Conservation (phyloP, 2,113 vertebrate genomes). For the Oriolus oriolus region DNA sequence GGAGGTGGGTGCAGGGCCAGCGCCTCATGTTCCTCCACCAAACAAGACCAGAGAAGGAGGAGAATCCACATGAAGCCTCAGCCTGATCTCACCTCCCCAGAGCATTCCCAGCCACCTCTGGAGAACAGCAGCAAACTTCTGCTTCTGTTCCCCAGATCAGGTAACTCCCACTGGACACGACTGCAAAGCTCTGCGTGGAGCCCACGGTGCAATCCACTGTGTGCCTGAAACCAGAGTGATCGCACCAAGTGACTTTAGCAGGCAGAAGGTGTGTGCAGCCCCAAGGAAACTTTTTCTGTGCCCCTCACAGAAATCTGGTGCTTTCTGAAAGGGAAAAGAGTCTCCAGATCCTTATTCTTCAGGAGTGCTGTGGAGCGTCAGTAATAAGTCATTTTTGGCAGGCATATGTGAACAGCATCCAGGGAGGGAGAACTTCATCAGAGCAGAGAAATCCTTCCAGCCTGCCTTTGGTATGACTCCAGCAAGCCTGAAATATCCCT, state of each 20-base stretch:
- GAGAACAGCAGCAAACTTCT: neutral
- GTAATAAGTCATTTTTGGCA: neutral
- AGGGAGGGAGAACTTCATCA: neutral
- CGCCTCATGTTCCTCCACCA: neutral
- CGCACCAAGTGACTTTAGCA: neutral
- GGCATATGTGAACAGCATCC: neutral
- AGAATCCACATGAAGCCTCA: neutral
- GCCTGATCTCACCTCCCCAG: neutral
- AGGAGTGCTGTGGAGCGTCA: neutral
- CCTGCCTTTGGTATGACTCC: neutral
- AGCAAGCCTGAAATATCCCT: neutral
- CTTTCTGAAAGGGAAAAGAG: neutral
- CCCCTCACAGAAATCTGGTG: neutral
- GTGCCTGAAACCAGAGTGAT: neutral
- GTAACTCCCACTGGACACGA: neutral
- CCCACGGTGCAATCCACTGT: rapidly evolving
- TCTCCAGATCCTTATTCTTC: neutral
- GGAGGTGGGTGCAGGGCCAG: rapidly evolving
- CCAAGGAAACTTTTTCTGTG: neutral
- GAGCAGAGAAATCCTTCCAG: neutral
- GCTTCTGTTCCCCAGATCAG: neutral
- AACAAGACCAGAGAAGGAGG: neutral
- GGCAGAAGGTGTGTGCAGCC: neutral
- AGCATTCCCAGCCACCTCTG: neutral
- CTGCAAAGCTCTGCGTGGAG: neutral